Percentiles rank a stretch among this genome's conserved stretches.
These are phyloP conservation scores for Myoxocephalus aenaeus DNA, from an alignment of 2,797 vertebrate genomes.

Conservation along the genomic window DNA sequence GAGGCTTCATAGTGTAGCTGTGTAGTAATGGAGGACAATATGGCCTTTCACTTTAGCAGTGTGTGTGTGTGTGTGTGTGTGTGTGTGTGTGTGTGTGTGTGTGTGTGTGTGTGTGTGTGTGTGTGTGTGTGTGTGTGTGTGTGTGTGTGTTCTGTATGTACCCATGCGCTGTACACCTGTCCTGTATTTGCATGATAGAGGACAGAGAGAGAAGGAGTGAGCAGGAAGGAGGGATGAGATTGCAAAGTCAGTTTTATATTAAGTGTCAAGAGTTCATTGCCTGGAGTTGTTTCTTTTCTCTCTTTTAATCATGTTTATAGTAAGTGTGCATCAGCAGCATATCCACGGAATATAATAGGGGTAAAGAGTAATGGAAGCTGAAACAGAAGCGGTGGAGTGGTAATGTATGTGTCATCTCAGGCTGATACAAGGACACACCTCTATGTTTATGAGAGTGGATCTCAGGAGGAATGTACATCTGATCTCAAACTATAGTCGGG, in stretches of 20 bases:
- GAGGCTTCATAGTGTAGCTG: background rate
- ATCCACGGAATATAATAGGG: conserved; percentile 43
- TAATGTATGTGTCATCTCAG: conserved; percentile 56
- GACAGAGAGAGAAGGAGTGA: background rate
- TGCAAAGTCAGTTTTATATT: conserved; percentile 53
- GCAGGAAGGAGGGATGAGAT: conserved; percentile 3
- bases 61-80: no score
- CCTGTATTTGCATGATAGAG: background rate
- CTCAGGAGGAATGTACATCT: conserved; percentile 41
- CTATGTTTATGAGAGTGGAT: conserved; percentile 60
- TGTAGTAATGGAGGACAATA: background rate
- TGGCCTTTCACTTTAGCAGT: no score
- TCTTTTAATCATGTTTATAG: conserved; percentile 72
- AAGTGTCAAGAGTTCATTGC: conserved; percentile 59
- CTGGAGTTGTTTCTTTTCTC: conserved; percentile 15
- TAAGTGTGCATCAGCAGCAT: conserved; percentile 55
- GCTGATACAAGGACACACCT: conserved; percentile 64
- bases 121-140: conserved; percentile 16
- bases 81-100: conserved; percentile 4
- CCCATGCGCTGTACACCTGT: conserved; percentile 2
- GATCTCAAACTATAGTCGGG: conserved; percentile 36
- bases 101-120: background rate
- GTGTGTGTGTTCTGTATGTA: conserved; percentile 13
- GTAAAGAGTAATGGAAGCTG: conserved; percentile 63
- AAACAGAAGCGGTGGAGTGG: conserved; percentile 53